A percentile compares a stretch with the other conserved stretches of the same genome.
Conservation (phyloP, 2,113 vertebrate genomes). For the Grammomys surdaster region DNA sequence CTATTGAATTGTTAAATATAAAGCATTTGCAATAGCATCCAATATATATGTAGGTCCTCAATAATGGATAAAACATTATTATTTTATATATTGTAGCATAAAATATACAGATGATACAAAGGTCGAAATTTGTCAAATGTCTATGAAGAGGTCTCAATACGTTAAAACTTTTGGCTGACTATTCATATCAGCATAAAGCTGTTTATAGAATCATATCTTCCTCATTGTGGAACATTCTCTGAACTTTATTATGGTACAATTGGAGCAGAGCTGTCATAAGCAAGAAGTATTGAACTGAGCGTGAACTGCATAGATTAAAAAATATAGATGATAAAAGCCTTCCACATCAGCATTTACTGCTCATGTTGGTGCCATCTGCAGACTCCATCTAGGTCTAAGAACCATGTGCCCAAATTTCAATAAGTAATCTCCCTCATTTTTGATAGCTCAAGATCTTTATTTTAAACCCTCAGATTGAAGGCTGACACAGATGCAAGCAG, state of each 20-base stretch:
- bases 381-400: neutral
- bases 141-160: neutral
- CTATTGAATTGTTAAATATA: neutral
- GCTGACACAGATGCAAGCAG: neutral
- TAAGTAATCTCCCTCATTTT: conserved; percentile 36
- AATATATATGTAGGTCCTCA: neutral
- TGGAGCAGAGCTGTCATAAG: neutral
- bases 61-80: conserved; percentile 42
- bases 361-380: neutral
- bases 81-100: conserved; percentile 17
- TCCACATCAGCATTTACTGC: neutral
- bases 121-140: conserved; percentile 46
- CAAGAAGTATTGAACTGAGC: neutral
- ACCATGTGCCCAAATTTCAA: neutral
- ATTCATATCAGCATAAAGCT: conserved; percentile 24
- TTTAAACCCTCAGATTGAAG: conserved; percentile 31
- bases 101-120: conserved; percentile 24
- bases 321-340: neutral
- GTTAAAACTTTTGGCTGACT: conserved; percentile 11
- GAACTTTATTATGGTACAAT: neutral
- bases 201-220: neutral
- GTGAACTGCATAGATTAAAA: neutral
- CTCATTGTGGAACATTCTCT: conserved; percentile 16
- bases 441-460: neutral
- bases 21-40: neutral